Conservation (phyloP, 2,888 invertebrate genomes). For the Drosophila acutilabella region DNA sequence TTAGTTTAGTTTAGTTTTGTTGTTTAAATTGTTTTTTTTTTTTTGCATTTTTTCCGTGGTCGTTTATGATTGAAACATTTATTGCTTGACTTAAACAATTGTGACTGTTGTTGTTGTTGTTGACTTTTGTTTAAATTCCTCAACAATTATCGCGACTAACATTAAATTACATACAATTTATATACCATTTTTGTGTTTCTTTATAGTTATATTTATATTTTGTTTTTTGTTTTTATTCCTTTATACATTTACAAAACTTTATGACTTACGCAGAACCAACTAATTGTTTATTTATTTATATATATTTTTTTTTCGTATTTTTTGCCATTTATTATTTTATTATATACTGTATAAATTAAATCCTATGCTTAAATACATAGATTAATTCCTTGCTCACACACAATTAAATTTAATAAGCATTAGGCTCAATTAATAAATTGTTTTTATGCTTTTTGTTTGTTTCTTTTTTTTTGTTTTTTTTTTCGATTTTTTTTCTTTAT, state of each 20-base stretch:
- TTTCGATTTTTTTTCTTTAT: constrained; percentile 53
- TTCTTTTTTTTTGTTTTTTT: constrained; percentile 37
- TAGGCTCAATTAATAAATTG: constrained; percentile 65
- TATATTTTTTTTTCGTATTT: constrained; percentile 15
- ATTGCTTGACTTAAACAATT: constrained; percentile 54
- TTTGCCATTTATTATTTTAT: constrained; percentile 36
- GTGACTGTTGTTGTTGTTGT: constrained; percentile 43
- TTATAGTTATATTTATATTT: constrained; percentile 8
- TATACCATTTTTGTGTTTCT: constrained; percentile 50
- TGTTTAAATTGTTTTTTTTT: constrained; percentile 13
- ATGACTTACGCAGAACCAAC: constrained; percentile 38
- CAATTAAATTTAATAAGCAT: constrained; percentile 63
- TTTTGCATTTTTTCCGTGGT: constrained; percentile 29
- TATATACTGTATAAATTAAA: constrained; percentile 59
- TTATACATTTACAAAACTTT: constrained; percentile 38
- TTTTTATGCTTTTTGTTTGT: constrained; percentile 48
- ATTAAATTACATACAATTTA: constrained; percentile 74
- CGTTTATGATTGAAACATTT: constrained; percentile 52
- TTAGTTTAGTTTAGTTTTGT: constrained; percentile 11
- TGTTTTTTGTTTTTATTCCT: constrained; percentile 1
- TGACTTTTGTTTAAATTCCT: constrained; percentile 59
- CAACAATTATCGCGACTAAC: constrained; percentile 72
- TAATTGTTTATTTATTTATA: constrained; percentile 21
- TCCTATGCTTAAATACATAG: constrained; percentile 77
- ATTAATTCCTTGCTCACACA: constrained; percentile 72